Percentiles rank a stretch among this genome's conserved stretches.
These are phyloP conservation scores for Diadegma fenestrale DNA, from an alignment of 2,888 invertebrate species.

Conservation along the genomic window DNA sequence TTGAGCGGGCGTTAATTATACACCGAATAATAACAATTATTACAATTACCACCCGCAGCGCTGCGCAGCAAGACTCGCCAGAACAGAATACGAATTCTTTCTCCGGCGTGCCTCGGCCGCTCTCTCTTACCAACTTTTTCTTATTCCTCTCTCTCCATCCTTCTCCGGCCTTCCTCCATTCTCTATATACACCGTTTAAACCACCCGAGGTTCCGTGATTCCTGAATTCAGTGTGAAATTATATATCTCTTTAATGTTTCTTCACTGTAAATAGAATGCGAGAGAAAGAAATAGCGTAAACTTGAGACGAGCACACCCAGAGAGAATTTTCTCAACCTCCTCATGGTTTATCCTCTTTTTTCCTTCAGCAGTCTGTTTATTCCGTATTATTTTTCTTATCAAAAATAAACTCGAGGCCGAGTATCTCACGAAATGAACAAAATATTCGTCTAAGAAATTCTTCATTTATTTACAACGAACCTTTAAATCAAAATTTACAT, in stretches of 20 bases:
- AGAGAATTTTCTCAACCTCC: conserved; percentile 6
- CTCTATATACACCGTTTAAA: conserved; percentile 40
- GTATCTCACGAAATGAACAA: neutral
- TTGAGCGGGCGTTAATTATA: conserved; percentile 81
- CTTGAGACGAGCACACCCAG: neutral
- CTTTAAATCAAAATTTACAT: neutral
- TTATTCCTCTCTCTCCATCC: conserved; percentile 24
- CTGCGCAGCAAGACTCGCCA: conserved; percentile 69
- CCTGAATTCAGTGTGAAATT: conserved; percentile 63
- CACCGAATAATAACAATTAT: conserved; percentile 83
- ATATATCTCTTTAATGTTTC: conserved; percentile 60
- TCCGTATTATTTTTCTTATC: neutral
- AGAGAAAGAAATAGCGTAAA: neutral
- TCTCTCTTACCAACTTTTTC: conserved; percentile 15
- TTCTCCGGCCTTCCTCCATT: conserved; percentile 17
- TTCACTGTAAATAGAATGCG: conserved; percentile 45
- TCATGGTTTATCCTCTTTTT: neutral
- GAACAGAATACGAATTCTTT: conserved; percentile 72
- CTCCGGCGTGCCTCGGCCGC: conserved; percentile 40
- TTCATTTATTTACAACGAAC: neutral
- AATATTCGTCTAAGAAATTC: neutral
- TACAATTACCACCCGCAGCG: conserved; percentile 79
- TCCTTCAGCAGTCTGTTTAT: neutral
- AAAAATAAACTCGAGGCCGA: neutral
- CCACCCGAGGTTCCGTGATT: conserved; percentile 54